phyloP scores from a whole-genome alignment of 1,140 invertebrate genomes.

The Drosophila kepulauana region DNA sequence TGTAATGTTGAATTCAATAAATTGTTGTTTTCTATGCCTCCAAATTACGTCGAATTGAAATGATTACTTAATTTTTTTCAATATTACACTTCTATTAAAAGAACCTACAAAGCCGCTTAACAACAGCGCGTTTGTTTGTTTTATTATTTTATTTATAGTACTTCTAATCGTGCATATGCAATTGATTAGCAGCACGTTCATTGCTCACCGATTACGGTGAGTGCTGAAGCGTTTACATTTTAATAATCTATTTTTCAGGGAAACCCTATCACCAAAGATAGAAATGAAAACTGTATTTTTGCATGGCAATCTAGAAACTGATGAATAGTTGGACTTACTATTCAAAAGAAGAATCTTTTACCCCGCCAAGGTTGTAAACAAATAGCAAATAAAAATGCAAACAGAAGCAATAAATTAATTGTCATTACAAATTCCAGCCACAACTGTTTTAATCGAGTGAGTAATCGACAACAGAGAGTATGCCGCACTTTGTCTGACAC shows the following conservation, averaged over 20 bases:
- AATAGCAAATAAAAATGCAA: background rate
- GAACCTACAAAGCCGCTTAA: no score
- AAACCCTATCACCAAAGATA: background rate
- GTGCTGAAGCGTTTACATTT: background rate
- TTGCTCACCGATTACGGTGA: background rate
- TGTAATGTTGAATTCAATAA: background rate
- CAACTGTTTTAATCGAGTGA: constrained; percentile 6
- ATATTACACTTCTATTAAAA: background rate
- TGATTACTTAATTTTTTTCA: background rate
- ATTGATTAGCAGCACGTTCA: background rate
- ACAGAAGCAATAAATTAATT: background rate
- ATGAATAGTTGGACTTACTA: background rate
- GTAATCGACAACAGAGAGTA: background rate
- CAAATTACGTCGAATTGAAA: background rate
- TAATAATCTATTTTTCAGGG: background rate
- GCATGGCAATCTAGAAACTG: background rate
- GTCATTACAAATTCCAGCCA: constrained; percentile 14
- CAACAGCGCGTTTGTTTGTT: no score
- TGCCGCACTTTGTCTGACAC: background rate
- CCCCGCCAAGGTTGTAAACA: background rate
- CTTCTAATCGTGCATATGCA: background rate
- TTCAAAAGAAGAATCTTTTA: background rate
- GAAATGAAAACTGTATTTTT: background rate
- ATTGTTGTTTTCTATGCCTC: background rate
- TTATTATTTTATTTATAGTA: background rate